phyloP scores from a whole-genome alignment of 2,797 vertebrate genomes.

The Lates japonicus region DNA sequence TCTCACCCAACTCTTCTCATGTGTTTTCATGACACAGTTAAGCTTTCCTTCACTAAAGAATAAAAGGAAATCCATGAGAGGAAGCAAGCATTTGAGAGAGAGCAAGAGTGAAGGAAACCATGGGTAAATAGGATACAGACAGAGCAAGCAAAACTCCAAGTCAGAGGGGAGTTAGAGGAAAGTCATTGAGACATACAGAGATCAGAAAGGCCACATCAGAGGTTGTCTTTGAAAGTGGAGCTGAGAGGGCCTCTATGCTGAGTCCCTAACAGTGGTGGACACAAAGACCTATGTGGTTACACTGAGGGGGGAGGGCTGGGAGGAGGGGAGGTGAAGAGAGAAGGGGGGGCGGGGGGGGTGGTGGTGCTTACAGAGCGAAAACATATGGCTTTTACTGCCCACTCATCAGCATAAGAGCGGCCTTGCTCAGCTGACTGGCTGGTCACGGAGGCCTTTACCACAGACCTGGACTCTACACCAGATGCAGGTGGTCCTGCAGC shows the following conservation, averaged over 20 bases:
- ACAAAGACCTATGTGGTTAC: slow-evolving; percentile 75
- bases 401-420: slow-evolving; percentile 63
- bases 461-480: slow-evolving; percentile 36
- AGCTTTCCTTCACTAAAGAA: slow-evolving; percentile 9
- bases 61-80: slow-evolving; percentile 13
- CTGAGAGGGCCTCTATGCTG: slow-evolving; percentile 48
- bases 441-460: slow-evolving; percentile 16
- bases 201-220: slow-evolving; percentile 81
- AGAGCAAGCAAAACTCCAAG: slow-evolving; percentile 18
- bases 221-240: slow-evolving; percentile 72
- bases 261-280: slow-evolving; percentile 61
- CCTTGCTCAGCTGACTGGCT: slow-evolving; percentile 65
- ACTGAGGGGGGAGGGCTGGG: slow-evolving; percentile 17
- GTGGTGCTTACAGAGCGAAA: slow-evolving; percentile 72
- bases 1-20: slow-evolving; percentile 1
- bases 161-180: slow-evolving; percentile 32
- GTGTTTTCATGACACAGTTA: slow-evolving; percentile 23
- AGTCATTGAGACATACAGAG: slow-evolving; percentile 56
- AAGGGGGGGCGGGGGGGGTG: not conserved
- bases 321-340: not conserved
- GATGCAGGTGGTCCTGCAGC: slow-evolving; percentile 61
- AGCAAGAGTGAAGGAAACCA: not conserved
- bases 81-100: not conserved
- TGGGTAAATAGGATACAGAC: slow-evolving; percentile 5
- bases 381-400: slow-evolving; percentile 75